A percentile compares a stretch with the other conserved stretches of the same genome.
Conservation (phyloP, 2,113 vertebrate genomes). For the Mola mola region DNA sequence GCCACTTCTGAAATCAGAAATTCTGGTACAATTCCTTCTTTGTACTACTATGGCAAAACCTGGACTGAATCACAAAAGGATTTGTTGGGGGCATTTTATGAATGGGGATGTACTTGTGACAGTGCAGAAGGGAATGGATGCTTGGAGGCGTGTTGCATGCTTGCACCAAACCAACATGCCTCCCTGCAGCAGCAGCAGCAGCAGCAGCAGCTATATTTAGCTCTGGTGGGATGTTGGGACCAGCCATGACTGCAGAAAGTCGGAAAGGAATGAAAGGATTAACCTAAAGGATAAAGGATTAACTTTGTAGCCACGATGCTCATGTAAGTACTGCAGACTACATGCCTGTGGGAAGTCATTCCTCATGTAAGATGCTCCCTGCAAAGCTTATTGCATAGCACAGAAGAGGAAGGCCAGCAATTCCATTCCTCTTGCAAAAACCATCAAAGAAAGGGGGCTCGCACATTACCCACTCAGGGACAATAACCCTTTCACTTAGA, state of each 20-base stretch:
- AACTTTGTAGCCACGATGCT: conserved; percentile 15
- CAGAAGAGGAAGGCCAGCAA: background rate
- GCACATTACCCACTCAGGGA: conserved; percentile 4
- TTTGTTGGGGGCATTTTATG: background rate
- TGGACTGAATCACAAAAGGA: background rate
- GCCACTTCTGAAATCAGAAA: background rate
- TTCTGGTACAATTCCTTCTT: background rate
- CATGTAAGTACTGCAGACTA: conserved; percentile 20
- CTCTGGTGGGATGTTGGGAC: conserved; percentile 60
- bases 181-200: too few relatives aligned
- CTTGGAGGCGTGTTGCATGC: conserved; percentile 32
- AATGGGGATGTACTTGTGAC: conserved; percentile 14
- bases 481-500: conserved; percentile 1
- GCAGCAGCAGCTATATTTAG: conserved; percentile 81
- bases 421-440: background rate
- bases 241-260: conserved; percentile 64
- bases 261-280: conserved; percentile 49
- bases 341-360: background rate
- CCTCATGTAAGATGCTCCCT: conserved; percentile 9
- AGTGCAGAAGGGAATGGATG: conserved; percentile 19
- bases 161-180: conserved; percentile 52
- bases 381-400: background rate
- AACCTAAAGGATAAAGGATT: too few relatives aligned
- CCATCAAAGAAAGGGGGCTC: conserved; percentile 23
- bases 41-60: background rate